phyloP scores from a whole-genome alignment of 2,888 invertebrate species.

The Saturnia pavonia region DNA sequence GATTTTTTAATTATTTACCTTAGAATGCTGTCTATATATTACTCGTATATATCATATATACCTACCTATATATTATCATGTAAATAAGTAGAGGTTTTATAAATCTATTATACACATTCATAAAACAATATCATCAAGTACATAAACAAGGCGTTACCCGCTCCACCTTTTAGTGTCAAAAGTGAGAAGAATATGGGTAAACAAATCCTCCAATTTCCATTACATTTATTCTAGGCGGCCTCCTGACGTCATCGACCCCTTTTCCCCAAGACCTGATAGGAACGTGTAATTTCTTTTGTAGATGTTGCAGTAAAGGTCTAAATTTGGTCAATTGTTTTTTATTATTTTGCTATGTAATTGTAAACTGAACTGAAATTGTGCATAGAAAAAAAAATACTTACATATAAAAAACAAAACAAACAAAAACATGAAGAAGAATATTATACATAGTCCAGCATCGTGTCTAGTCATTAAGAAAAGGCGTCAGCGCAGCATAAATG shows the following conservation, averaged over 20 bases:
- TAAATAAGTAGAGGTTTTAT: not conserved
- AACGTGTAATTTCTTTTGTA: slow-evolving; percentile 77
- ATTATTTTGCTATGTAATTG: not conserved
- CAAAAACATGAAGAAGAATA: too few relatives aligned
- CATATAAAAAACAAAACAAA: too few relatives aligned
- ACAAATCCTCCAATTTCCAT: slow-evolving; percentile 83
- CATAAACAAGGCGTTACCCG: slow-evolving; percentile 29
- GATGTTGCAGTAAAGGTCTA: slow-evolving; percentile 34
- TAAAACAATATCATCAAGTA: slow-evolving; percentile 16
- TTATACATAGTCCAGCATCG: too few relatives aligned
- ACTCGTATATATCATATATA: too few relatives aligned
- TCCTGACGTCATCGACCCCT: slow-evolving; percentile 59
- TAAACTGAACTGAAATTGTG: too few relatives aligned
- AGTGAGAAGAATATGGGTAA: slow-evolving; percentile 81
- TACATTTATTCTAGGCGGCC: slow-evolving; percentile 77
- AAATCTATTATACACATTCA: not conserved
- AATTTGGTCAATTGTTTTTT: not conserved
- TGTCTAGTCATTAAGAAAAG: too few relatives aligned
- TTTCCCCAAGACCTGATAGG: slow-evolving; percentile 52
- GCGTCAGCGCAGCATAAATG: too few relatives aligned
- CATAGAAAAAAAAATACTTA: too few relatives aligned
- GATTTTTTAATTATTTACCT: too few relatives aligned
- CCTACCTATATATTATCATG: not conserved
- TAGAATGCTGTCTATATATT: too few relatives aligned
- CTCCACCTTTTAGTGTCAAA: slow-evolving; percentile 81